These are phyloP conservation scores for Microhierax caerulescens DNA, from an alignment of 2,797 vertebrate species.

Conservation along the genomic window DNA sequence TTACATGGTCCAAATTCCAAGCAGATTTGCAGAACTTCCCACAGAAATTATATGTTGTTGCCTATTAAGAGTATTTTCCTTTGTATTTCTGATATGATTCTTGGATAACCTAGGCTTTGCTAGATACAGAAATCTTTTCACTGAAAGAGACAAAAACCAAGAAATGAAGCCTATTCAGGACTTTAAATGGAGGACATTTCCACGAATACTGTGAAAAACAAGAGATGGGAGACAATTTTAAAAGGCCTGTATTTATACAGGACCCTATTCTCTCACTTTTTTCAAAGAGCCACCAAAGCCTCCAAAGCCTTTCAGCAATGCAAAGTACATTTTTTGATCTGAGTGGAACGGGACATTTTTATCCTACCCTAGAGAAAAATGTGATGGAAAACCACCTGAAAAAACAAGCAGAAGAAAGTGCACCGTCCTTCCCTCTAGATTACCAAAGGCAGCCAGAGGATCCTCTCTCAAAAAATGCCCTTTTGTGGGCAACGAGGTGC, in stretches of 20 bases:
- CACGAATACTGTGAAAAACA: background rate
- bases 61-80: background rate
- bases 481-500: background rate
- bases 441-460: background rate
- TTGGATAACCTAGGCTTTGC: background rate
- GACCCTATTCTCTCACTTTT: background rate
- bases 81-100: background rate
- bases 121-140: background rate
- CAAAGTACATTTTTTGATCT: background rate
- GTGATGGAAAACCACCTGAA: background rate
- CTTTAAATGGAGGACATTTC: background rate
- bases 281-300: background rate
- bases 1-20: background rate
- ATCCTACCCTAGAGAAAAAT: background rate
- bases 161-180: background rate
- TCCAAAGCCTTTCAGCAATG: background rate
- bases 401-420: background rate
- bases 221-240: background rate
- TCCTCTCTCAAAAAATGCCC: background rate
- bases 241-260: background rate
- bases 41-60: background rate
- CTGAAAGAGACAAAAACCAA: background rate
- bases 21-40: background rate
- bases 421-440: background rate
- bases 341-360: background rate